Percentiles rank a stretch among this genome's conserved stretches.
phyloP scores from a whole-genome alignment of 2,113 vertebrate genomes.

The Triplophysa tibetana region DNA sequence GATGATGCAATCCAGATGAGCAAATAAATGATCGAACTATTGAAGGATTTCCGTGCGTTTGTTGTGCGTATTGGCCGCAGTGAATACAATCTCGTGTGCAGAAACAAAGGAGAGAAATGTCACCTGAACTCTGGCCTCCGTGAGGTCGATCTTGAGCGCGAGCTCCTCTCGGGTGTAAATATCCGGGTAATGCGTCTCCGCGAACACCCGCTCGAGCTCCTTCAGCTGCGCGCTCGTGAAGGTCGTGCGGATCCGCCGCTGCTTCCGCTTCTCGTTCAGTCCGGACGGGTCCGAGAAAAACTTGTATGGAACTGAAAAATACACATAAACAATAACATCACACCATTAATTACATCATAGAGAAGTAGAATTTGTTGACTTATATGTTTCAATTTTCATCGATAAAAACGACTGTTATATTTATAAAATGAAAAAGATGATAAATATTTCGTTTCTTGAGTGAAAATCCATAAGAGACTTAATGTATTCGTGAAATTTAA shows the following conservation, averaged over 20 bases:
- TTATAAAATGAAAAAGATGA: no score
- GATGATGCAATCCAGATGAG: no score
- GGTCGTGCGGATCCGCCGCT: conserved; percentile 90
- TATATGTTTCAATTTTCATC: no score
- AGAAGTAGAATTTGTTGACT: not conserved
- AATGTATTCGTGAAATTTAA: no score
- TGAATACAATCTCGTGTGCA: no score
- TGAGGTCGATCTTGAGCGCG: conserved; percentile 94
- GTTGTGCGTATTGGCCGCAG: no score
- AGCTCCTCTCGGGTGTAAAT: conserved; percentile 94
- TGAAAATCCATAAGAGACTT: not conserved
- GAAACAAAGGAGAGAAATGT: no score
- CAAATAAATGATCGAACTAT: no score
- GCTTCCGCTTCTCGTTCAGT: conserved; percentile 94
- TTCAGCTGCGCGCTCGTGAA: conserved; percentile 96
- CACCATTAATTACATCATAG: not conserved
- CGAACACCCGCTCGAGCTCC: conserved; percentile 93
- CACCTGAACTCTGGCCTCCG: conserved; percentile 93
- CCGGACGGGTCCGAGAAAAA: conserved; percentile 90
- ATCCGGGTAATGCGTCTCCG: conserved; percentile 91
- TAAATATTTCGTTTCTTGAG: not conserved
- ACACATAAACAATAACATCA: not conserved
- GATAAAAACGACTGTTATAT: no score
- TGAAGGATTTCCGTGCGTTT: no score
- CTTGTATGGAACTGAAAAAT: conserved; percentile 82